phyloP scores from a whole-genome alignment of 1,140 invertebrate genomes.

The Pseudomyrmex dendroicus region DNA sequence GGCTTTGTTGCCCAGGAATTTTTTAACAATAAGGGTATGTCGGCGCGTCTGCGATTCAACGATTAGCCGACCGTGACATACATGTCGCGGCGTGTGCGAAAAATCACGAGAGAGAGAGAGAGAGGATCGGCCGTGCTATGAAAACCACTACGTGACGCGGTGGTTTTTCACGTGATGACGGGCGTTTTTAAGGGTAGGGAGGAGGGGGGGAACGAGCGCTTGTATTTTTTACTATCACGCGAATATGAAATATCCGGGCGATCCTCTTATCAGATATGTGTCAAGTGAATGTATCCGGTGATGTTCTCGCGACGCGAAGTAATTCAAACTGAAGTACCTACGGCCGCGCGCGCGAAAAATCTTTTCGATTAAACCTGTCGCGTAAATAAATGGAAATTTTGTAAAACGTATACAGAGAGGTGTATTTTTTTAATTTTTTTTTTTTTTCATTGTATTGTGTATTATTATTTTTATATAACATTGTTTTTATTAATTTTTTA shows the following conservation, averaged over 20 bases:
- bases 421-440: too few relatives aligned
- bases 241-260: not conserved
- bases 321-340: not conserved
- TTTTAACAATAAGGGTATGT: conserved; percentile 59
- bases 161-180: conserved; percentile 7
- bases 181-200: conserved; percentile 7
- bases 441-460: too few relatives aligned
- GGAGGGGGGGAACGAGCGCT: too few relatives aligned
- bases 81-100: conserved; percentile 4
- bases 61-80: conserved; percentile 36
- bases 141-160: not conserved
- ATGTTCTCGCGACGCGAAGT: not conserved
- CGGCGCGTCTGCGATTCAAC: conserved; percentile 43
- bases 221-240: conserved; percentile 6
- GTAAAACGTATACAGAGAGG: too few relatives aligned
- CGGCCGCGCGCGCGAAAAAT: not conserved
- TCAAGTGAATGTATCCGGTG: conserved; percentile 1
- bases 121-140: not conserved
- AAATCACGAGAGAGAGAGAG: not conserved
- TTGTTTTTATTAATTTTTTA: too few relatives aligned
- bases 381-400: not conserved
- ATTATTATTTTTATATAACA: too few relatives aligned
- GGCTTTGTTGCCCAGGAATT: conserved; percentile 61
- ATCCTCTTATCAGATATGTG: not conserved
- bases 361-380: not conserved